phyloP scores from a whole-genome alignment of 2,113 vertebrate genomes.

The Phrynosoma blainvillii region DNA sequence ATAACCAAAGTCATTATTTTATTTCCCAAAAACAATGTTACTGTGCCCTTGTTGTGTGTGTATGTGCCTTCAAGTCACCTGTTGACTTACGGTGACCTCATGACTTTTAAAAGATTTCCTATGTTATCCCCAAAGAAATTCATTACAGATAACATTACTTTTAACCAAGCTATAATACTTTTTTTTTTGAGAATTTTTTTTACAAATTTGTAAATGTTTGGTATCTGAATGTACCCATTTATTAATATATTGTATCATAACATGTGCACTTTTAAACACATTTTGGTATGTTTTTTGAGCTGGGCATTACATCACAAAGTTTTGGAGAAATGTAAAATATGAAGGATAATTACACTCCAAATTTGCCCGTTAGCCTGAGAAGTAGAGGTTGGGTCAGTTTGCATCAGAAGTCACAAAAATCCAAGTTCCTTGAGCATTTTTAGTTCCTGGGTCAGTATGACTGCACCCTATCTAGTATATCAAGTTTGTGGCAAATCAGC shows the following conservation, averaged over 20 bases:
- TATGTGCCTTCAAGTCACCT: no score
- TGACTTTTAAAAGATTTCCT: no score
- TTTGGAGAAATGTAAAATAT: background rate
- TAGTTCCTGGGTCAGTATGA: background rate
- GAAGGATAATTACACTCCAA: background rate
- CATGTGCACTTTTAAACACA: background rate
- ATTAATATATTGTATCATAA: background rate
- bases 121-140: no score
- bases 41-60: no score
- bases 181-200: no score
- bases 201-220: background rate
- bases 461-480: background rate
- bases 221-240: background rate
- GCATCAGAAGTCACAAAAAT: background rate
- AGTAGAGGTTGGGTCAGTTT: background rate
- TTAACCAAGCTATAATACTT: no score
- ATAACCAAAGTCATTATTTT: no score
- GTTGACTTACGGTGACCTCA: no score
- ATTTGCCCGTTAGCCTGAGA: background rate
- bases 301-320: background rate
- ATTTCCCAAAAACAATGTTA: no score
- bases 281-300: background rate
- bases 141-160: no score
- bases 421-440: background rate
- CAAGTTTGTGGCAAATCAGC: slow-evolving; percentile 29